phyloP scores from a whole-genome alignment of 2,888 invertebrate genomes.

The Chloroclystis v-ata region DNA sequence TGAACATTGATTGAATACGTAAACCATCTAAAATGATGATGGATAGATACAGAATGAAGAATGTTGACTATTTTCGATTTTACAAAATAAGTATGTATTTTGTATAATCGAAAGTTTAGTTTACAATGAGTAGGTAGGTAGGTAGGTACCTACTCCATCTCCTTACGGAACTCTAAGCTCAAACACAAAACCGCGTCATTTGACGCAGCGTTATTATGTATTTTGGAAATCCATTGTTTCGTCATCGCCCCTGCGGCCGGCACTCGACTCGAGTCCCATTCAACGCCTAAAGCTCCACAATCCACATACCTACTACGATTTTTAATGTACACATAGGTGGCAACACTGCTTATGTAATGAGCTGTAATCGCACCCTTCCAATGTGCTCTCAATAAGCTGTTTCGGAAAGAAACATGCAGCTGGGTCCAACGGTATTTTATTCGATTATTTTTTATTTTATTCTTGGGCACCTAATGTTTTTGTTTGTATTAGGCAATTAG shows the following conservation, averaged over 20 bases:
- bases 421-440: slow-evolving; percentile 9
- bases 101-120: too few relatives aligned
- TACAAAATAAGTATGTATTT: too few relatives aligned
- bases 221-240: slow-evolving; percentile 76
- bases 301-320: slow-evolving; percentile 40
- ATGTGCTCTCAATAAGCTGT: slow-evolving; percentile 16
- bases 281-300: slow-evolving; percentile 47
- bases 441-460: neutral
- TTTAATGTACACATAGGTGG: slow-evolving; percentile 53
- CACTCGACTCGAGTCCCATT: slow-evolving; percentile 58
- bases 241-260: slow-evolving; percentile 65
- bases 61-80: too few relatives aligned
- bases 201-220: slow-evolving; percentile 75
- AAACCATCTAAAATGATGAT: too few relatives aligned
- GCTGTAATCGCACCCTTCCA: slow-evolving; percentile 33
- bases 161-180: slow-evolving; percentile 56
- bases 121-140: too few relatives aligned
- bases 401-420: slow-evolving; percentile 23
- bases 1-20: too few relatives aligned
- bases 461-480: too few relatives aligned
- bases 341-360: slow-evolving; percentile 59
- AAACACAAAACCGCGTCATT: slow-evolving; percentile 62
- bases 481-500: too few relatives aligned
- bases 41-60: too few relatives aligned
- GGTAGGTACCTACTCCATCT: too few relatives aligned